Evolutionary conservation across 2,113 vertebrate genomes (phyloP).

Genomic region (Heliornis fulica): DNA sequence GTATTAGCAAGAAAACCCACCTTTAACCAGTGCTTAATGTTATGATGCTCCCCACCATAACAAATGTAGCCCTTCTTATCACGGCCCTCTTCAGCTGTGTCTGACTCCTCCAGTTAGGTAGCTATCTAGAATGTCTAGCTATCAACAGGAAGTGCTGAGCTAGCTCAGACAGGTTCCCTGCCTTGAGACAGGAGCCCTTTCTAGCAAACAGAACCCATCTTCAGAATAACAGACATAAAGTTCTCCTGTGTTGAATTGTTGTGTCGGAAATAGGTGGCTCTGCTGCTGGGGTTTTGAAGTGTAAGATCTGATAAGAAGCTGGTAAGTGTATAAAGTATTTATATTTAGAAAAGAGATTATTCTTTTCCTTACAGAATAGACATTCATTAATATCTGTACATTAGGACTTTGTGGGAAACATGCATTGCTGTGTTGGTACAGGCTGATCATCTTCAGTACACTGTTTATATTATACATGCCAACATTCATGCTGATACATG

Average conservation of each 20-base stretch:
- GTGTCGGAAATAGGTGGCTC: not conserved
- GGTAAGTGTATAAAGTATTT: not conserved
- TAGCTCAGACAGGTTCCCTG: not conserved
- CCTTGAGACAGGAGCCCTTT: not conserved
- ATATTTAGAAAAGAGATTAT: not conserved
- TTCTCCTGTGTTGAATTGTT: not conserved
- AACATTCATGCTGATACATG: not conserved
- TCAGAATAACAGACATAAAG: not conserved
- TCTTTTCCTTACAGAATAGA: not conserved
- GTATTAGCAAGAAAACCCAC: not conserved
- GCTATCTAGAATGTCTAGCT: not conserved
- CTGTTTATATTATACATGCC: not conserved
- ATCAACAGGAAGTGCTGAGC: not conserved
- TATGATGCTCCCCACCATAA: not conserved
- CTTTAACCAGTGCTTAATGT: not conserved
- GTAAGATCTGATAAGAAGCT: not conserved
- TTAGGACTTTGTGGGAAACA: not conserved
- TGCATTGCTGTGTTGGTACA: not conserved
- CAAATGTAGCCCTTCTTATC: not conserved
- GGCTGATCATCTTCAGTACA: not conserved
- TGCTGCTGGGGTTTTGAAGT: not conserved
- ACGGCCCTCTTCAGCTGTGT: not conserved
- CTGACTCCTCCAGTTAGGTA: not conserved
- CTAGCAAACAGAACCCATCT: not conserved
- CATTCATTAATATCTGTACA: not conserved